phyloP scores from a whole-genome alignment of 2,113 vertebrate species.

The Albula goreensis region DNA sequence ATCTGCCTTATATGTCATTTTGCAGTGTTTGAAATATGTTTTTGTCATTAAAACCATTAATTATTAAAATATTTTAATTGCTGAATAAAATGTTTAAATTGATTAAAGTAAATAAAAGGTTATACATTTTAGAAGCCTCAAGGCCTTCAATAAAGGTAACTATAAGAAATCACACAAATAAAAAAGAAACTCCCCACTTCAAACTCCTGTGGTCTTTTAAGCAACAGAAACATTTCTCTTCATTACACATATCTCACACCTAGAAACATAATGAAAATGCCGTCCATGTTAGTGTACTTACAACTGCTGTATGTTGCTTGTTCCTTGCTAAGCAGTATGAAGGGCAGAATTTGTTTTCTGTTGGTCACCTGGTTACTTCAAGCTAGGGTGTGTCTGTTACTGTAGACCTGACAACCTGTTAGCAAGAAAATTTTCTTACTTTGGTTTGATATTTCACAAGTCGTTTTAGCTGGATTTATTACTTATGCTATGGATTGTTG shows the following conservation, averaged over 20 bases:
- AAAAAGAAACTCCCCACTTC: not conserved
- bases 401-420: slow-evolving; percentile 45
- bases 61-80: no score
- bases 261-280: not conserved
- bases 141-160: no score
- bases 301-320: not conserved
- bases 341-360: slow-evolving; percentile 54
- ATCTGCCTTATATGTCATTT: no score
- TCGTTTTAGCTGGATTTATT: no score
- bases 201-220: not conserved
- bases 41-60: no score
- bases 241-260: not conserved
- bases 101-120: no score
- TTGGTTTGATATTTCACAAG: no score
- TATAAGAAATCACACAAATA: not conserved
- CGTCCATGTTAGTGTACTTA: slow-evolving; percentile 1
- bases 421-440: slow-evolving; percentile 18
- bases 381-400: slow-evolving; percentile 38
- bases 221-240: not conserved
- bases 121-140: no score
- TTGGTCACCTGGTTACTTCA: slow-evolving; percentile 62
- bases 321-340: slow-evolving; percentile 4
- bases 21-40: no score
- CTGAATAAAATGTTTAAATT: no score
- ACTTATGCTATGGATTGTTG: no score